Conservation (phyloP, 2,797 vertebrate genomes). For the Galago senegalensis region DNA sequence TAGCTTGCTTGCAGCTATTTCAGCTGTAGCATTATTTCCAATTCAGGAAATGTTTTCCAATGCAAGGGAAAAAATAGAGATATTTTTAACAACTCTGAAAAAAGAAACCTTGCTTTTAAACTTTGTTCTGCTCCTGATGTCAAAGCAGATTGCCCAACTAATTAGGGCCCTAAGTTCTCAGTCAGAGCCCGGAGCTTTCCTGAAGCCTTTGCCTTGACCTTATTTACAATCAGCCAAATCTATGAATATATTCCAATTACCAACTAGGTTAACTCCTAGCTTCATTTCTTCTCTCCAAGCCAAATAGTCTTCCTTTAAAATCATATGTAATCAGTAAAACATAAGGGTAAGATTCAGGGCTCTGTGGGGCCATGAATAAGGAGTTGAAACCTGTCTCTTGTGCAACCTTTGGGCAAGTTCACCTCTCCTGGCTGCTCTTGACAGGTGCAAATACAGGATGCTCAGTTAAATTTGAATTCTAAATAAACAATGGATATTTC, state of each 20-base stretch:
- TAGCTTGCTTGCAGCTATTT: slow-evolving; percentile 56
- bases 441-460: not conserved
- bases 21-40: slow-evolving; percentile 69
- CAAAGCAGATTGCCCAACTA: slow-evolving; percentile 73
- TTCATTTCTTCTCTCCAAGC: slow-evolving; percentile 16
- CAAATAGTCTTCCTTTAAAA: slow-evolving; percentile 31
- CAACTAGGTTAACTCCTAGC: not conserved
- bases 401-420: slow-evolving; percentile 1
- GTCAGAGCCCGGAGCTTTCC: slow-evolving; percentile 10
- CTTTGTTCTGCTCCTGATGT: slow-evolving; percentile 70
- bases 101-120: slow-evolving; percentile 77
- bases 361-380: not conserved
- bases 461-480: slow-evolving; percentile 25
- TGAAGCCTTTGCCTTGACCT: slow-evolving; percentile 48
- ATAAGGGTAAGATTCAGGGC: not conserved
- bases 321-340: not conserved
- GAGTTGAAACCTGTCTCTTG: not conserved
- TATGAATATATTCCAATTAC: slow-evolving; percentile 53
- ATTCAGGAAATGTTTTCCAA: slow-evolving; percentile 78
- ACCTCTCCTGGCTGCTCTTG: not conserved
- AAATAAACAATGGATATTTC: slow-evolving; percentile 33
- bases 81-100: slow-evolving; percentile 75
- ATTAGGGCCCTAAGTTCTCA: slow-evolving; percentile 57
- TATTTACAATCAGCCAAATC: slow-evolving; percentile 45
- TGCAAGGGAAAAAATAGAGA: slow-evolving; percentile 65